Evolutionary conservation across 1,140 invertebrate species (phyloP).

Genomic region (Pentalonia nigronervosa): DNA sequence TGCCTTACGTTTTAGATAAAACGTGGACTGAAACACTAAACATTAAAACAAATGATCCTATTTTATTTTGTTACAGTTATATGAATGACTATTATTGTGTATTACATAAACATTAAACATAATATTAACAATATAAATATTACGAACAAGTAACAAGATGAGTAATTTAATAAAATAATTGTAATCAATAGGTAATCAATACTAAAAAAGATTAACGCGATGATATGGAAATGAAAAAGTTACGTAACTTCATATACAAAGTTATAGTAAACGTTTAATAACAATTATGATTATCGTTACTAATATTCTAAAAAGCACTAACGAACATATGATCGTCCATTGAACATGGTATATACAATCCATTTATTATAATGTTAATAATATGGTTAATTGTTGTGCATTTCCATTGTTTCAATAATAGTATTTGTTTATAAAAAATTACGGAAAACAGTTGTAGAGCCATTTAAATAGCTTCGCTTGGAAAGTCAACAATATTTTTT

Average conservation of each 20-base stretch:
- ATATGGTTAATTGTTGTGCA: not conserved
- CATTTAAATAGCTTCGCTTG: not conserved
- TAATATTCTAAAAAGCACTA: not conserved
- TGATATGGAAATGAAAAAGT: not conserved
- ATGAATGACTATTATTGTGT: not conserved
- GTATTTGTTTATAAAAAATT: no score
- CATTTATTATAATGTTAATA: not conserved
- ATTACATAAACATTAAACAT: not conserved
- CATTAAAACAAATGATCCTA: not conserved
- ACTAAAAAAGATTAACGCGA: not conserved
- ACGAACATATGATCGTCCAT: not conserved
- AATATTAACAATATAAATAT: not conserved
- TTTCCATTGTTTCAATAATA: not conserved
- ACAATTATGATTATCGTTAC: not conserved
- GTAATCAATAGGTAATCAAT: not conserved
- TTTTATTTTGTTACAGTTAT: not conserved
- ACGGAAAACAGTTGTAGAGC: no score
- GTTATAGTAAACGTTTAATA: not conserved
- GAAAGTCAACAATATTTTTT: not conserved
- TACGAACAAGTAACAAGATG: not conserved
- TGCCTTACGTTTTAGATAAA: not conserved
- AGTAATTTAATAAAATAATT: not conserved
- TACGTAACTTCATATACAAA: not conserved
- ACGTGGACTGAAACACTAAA: not conserved
- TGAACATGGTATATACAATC: not conserved